These are phyloP conservation scores for Acleris sparsana DNA, from an alignment of 2,888 invertebrate genomes.

Conservation along the genomic window DNA sequence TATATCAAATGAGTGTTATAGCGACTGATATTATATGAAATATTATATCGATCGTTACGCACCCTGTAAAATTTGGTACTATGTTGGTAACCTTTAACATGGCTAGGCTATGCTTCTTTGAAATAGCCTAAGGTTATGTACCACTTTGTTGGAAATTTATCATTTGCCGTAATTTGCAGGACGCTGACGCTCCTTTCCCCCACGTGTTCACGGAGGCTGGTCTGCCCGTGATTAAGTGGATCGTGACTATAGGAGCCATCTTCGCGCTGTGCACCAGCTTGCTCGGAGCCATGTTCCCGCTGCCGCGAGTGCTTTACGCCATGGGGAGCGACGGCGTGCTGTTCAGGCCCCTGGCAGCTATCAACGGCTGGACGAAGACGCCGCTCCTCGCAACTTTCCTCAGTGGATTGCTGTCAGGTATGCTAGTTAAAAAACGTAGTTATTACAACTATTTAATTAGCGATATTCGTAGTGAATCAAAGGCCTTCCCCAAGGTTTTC, in stretches of 20 bases:
- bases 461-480: no score
- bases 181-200: conserved; percentile 93
- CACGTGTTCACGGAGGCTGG: conserved; percentile 91
- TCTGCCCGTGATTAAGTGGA: conserved; percentile 91
- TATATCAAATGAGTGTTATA: no score
- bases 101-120: no score
- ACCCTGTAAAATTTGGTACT: no score
- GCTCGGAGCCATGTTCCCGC: conserved; percentile 93
- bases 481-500: no score
- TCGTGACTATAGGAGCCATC: conserved; percentile 95
- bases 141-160: neutral
- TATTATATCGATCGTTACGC: no score
- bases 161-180: conserved; percentile 67
- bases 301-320: conserved; percentile 94
- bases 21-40: no score
- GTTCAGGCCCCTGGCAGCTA: conserved; percentile 87
- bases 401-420: conserved; percentile 90
- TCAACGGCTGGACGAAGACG: conserved; percentile 89
- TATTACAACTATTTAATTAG: no score
- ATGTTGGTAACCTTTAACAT: no score
- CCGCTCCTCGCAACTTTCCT: conserved; percentile 90
- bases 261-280: conserved; percentile 95
- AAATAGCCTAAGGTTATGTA: no score
- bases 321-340: conserved; percentile 95
- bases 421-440: no score